Base-by-base conservation (phyloP, 2,113 vertebrate species). In the Forbesichthys agassizii region DNA sequence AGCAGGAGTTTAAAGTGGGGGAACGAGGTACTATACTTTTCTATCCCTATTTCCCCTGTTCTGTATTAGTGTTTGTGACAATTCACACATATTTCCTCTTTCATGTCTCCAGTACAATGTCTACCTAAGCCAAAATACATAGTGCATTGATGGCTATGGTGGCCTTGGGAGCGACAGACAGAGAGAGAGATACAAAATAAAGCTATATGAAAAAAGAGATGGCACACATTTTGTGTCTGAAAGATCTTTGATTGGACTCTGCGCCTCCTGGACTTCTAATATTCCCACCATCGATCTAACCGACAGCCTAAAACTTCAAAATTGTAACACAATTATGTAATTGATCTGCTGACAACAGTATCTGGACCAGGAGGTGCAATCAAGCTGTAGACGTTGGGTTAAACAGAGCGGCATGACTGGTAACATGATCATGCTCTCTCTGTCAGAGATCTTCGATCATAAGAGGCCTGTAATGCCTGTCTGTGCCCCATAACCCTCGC, bases 401-500 rank as follows among this genome's bases (percentile, higher is more conserved):
- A 71, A 84, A 51, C 61, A 73, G 75, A 42, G 74, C 60, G 52
- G 76, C 54, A 74, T 71, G 47, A 75, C 36, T 64, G 51, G 62
- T 88, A 63, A 77, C 55, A 77, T 78, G 70, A 70, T 49, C 61
- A 66, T 36, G 64, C 54, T 61, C 46, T 70, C 78, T 73, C 57
- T 77, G 69, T 57, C 70, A 80, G 68, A 84, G 80, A 88, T 86
- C 80, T 83, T 88, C 71, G 79, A 69, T 88, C 81, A 81, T 82
- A 88, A 87, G 80, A 88, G 81, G 84, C 85, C 84, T 88, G 71
- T 66, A 67, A 62, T 81, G 65, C 66, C 66, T 84, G 79, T 73
- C 48, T 74, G 36, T 42, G 79, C 48, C 64, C 66, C 60, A 68
- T 53, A 76, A 77, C 79, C 84, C 80, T 64, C 69, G 16, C 11